Base-by-base conservation (phyloP, 1,140 invertebrate species). In the Heliconius congener region DNA sequence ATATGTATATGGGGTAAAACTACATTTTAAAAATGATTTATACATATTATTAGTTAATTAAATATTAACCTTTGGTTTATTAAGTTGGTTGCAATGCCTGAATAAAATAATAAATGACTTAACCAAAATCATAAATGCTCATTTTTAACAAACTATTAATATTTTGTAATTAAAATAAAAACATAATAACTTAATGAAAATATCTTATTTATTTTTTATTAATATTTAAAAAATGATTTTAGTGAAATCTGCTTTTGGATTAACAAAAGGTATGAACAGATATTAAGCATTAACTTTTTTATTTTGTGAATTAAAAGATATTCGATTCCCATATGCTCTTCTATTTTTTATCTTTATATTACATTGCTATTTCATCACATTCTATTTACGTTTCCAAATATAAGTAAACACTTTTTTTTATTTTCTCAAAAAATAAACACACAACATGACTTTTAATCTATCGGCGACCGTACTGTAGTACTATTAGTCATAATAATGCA, bases 241-340 rank as follows among this genome's bases (percentile, higher is more conserved):
- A 76, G 34, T 83, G 79, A 82, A 85, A 83, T 84, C 85, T 87
- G 82, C 86, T 85, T 87, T 85, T 87, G 79, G 78, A 79, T 82
- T 82, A 85, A 89, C 83, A 42, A 72, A 72, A 42, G 71, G 27
- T 66, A 66, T 66, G 60, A 16, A 66, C 60, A 66, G 6, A 60
- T n/a, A 27, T 60, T 27, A 66, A 30, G 27, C 13, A 66, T 66
- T 66, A 66, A 66, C 60, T 9, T 9, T 57, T 57, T 23, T 11
- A 23, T 57, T 57, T 57, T n/a, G 8, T 66, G 79, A 81, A 34
- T 52, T 81, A 77, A 82, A 34, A 73, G 71, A 74, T 13, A 71
- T 72, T 39, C 57, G n/a, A 60, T 60, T 60, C 23, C 57, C 57
- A 23, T 11, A 23, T 13, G n/a, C 42, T 11, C 0, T 60, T 23